Conservation (phyloP, 2,113 vertebrate species). For the Forbesichthys agassizii region DNA sequence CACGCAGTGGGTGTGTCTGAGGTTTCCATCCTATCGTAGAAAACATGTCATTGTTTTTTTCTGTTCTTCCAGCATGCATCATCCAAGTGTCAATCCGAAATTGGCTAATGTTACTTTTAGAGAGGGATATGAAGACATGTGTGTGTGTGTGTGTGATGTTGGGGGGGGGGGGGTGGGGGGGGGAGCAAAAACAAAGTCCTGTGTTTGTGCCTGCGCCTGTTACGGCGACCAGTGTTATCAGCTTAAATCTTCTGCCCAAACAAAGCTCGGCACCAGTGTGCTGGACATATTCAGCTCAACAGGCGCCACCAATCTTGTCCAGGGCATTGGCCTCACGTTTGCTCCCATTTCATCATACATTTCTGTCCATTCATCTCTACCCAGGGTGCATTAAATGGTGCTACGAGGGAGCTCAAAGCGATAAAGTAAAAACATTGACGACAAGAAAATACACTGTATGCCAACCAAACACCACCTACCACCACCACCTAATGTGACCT, state of each 20-base stretch:
- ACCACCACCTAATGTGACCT: background rate
- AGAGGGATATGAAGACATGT: background rate
- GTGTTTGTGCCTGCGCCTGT: conserved; percentile 2
- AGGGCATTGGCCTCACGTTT: conserved; percentile 64
- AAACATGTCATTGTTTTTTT: conserved; percentile 22
- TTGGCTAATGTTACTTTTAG: background rate
- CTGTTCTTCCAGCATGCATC: conserved; percentile 6
- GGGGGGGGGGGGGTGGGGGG: background rate
- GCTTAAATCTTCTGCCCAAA: conserved; percentile 74
- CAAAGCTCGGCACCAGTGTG: conserved; percentile 72
- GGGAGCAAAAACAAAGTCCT: background rate
- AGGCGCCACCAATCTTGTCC: conserved; percentile 64
- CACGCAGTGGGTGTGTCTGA: background rate
- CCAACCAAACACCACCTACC: background rate
- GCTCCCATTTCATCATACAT: conserved; percentile 43
- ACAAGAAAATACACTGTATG: too few species aligned
- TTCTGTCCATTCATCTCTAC: background rate
- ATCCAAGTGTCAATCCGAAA: conserved; percentile 13
- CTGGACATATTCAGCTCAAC: conserved; percentile 62
- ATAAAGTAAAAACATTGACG: background rate
- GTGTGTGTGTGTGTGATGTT: background rate
- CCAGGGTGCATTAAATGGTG: conserved; percentile 14
- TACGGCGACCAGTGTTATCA: conserved; percentile 61
- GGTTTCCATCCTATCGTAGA: conserved; percentile 12
- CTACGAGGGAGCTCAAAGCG: background rate